A percentile compares a stretch with the other conserved stretches of the same genome.
Evolutionary conservation across 64 coral and sea anemone species (phyloP).

Genomic region (Trachythela sp.): DNA sequence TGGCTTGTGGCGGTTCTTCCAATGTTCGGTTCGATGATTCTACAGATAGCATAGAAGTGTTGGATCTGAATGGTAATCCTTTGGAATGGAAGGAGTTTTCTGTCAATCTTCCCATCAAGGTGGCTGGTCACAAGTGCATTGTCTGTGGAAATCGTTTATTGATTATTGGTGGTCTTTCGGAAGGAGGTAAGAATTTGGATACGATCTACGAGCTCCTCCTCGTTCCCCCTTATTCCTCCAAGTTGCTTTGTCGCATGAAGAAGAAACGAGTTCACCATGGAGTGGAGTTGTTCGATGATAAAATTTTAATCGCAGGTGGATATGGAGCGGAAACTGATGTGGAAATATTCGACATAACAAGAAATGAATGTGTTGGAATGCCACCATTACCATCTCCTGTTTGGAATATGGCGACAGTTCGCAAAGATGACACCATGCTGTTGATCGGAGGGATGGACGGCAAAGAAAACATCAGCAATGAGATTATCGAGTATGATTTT

Average conservation of each 20-base stretch:
- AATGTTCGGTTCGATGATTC: not conserved
- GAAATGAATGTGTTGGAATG: not conserved
- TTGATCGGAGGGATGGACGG: not conserved
- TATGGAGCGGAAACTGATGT: not conserved
- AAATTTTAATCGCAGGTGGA: not conserved
- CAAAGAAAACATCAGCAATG: not conserved
- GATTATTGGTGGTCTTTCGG: too few relatives aligned
- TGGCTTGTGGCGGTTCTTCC: not conserved
- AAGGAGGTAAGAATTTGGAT: not conserved
- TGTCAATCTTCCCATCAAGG: too few relatives aligned
- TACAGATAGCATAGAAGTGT: not conserved
- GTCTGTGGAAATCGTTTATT: too few relatives aligned
- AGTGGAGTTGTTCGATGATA: not conserved
- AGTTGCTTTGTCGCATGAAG: not conserved
- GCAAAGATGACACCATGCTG: not conserved
- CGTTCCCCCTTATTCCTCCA: not conserved
- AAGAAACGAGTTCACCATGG: not conserved
- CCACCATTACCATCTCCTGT: conserved; percentile 4
- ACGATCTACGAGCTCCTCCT: not conserved
- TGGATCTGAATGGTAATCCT: not conserved
- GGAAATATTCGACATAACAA: not conserved
- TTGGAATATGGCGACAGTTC: not conserved
- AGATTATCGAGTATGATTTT: not conserved
- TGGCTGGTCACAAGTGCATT: too few relatives aligned
- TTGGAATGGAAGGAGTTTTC: not conserved